phyloP scores from a whole-genome alignment of 2,797 vertebrate genomes.

The Tympanoctomys barrerae region DNA sequence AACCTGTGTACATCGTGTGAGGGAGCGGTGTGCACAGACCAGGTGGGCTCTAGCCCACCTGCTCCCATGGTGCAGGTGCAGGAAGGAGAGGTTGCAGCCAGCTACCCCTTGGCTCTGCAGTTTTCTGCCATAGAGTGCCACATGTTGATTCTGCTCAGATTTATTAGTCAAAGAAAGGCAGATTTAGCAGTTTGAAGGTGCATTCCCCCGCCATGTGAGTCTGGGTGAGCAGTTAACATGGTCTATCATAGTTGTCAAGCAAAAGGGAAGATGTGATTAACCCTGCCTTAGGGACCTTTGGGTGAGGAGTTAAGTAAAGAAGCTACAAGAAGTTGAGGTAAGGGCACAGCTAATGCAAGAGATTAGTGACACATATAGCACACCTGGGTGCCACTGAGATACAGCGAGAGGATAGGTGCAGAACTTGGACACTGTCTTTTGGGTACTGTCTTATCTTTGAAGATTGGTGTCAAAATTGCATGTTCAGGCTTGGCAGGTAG shows the following conservation, averaged over 20 bases:
- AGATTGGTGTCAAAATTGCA: neutral
- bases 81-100: neutral
- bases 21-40: neutral
- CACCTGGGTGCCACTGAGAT: neutral
- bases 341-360: neutral
- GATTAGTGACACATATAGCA: rapidly evolving
- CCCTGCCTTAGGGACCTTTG: neutral
- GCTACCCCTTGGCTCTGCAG: neutral
- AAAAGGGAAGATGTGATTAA: neutral
- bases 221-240: neutral
- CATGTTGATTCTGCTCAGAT: neutral
- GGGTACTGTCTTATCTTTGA: neutral
- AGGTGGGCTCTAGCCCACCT: neutral
- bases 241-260: neutral
- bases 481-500: neutral
- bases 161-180: neutral
- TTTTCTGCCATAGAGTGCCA: neutral
- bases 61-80: neutral
- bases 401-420: neutral
- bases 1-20: neutral
- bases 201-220: neutral
- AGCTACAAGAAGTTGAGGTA: neutral
- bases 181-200: neutral
- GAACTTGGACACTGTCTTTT: neutral
- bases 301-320: neutral